Conservation (phyloP, 2,888 invertebrate species). For the Allophyes oxyacanthae region DNA sequence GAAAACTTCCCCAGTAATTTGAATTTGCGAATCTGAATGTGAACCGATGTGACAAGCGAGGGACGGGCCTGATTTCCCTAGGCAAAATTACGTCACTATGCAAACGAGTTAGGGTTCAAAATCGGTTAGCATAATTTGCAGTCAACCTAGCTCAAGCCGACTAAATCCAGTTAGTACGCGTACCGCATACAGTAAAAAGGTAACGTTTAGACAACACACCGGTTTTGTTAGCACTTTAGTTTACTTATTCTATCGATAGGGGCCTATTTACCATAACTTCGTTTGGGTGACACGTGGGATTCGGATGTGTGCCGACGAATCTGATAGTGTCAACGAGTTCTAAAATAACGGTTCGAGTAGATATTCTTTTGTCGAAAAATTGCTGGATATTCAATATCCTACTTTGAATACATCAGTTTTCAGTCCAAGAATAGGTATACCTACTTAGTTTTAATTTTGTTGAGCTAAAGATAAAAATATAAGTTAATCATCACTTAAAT, state of each 20-base stretch:
- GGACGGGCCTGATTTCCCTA: slow-evolving; percentile 54
- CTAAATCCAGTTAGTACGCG: slow-evolving; percentile 73
- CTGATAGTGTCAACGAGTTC: slow-evolving; percentile 47
- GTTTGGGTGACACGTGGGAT: slow-evolving; percentile 52
- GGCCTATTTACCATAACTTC: slow-evolving; percentile 57
- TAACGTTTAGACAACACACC: slow-evolving; percentile 66
- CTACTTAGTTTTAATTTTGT: no score
- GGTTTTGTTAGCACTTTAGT: slow-evolving; percentile 61
- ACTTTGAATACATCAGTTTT: slow-evolving; percentile 16
- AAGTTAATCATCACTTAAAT: no score
- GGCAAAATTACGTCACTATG: slow-evolving; percentile 46
- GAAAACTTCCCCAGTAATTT: slow-evolving; percentile 56
- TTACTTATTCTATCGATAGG: slow-evolving; percentile 57
- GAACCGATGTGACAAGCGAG: slow-evolving; percentile 62
- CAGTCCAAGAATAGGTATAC: neutral
- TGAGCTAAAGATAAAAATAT: no score
- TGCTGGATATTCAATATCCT: slow-evolving; percentile 6
- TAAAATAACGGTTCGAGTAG: slow-evolving; percentile 30
- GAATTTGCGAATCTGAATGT: slow-evolving; percentile 69
- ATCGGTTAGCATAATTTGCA: slow-evolving; percentile 50
- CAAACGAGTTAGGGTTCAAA: slow-evolving; percentile 54
- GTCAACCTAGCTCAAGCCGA: slow-evolving; percentile 64
- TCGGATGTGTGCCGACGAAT: slow-evolving; percentile 40
- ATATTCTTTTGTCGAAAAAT: slow-evolving; percentile 28
- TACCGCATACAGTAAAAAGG: slow-evolving; percentile 72